Conservation (phyloP, 1,140 invertebrate species). For the Drosophila pachea region DNA sequence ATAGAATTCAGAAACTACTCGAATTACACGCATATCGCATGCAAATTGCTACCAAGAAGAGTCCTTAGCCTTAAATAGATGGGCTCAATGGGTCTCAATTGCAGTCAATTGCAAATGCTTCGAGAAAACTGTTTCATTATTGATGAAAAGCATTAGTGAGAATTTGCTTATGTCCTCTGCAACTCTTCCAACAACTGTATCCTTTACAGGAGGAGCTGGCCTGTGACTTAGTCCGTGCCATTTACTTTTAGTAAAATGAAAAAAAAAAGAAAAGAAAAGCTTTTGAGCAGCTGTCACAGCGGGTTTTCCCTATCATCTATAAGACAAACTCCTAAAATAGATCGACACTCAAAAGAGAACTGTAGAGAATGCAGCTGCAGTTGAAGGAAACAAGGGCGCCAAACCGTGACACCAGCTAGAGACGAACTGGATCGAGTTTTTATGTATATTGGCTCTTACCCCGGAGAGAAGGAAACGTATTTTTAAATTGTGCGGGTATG, state of each 20-base stretch:
- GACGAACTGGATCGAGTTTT: neutral
- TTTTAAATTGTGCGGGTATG: conserved; percentile 79
- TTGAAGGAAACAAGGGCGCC: neutral
- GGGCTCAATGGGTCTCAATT: neutral
- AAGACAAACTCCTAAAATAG: conserved; percentile 27
- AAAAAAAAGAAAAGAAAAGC: neutral
- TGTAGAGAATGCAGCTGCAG: neutral
- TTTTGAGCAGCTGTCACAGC: conserved; percentile 24
- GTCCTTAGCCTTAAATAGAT: neutral
- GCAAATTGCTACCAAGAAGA: conserved; percentile 5
- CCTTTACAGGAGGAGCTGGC: no score
- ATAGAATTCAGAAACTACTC: neutral
- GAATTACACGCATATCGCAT: neutral
- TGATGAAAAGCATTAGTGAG: no score
- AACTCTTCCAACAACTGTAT: no score
- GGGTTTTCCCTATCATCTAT: conserved; percentile 5
- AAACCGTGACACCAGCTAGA: conserved; percentile 1
- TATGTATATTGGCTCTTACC: conserved; percentile 55
- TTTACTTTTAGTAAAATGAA: neutral
- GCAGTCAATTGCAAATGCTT: no score
- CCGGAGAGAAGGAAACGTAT: conserved; percentile 78
- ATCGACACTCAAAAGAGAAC: conserved; percentile 9
- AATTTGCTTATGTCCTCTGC: no score
- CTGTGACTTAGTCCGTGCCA: neutral
- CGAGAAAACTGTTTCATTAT: no score